Percentiles rank a stretch among this genome's conserved stretches.
phyloP scores from a whole-genome alignment of 2,888 invertebrate genomes.

The Dynastes grantii region DNA sequence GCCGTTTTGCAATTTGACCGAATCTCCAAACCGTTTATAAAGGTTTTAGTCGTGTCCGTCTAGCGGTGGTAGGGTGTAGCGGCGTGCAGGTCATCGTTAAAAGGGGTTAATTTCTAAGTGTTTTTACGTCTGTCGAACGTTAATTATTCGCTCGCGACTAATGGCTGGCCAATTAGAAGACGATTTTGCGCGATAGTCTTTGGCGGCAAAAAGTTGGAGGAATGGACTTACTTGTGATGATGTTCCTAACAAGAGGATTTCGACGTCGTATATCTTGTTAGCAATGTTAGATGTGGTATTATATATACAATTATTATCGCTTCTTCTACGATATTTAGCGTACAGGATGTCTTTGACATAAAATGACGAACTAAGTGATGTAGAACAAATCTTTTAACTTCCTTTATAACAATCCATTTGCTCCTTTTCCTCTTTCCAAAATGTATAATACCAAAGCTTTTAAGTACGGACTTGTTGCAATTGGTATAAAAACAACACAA shows the following conservation, averaged over 20 bases:
- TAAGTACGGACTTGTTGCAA: too few species aligned
- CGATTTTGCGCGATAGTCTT: slow-evolving; percentile 23
- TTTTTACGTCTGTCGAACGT: slow-evolving; percentile 41
- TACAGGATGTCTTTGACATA: too few species aligned
- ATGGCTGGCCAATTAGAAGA: slow-evolving; percentile 31
- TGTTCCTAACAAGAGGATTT: slow-evolving; percentile 17
- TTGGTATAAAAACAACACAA: too few species aligned
- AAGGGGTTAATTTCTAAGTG: slow-evolving; percentile 28
- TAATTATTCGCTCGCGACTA: slow-evolving; percentile 33
- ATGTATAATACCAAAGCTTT: too few species aligned
- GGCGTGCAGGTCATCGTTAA: neutral
- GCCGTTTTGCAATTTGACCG: slow-evolving; percentile 26
- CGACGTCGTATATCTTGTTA: neutral
- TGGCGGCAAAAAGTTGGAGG: slow-evolving; percentile 6
- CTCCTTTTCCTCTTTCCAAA: too few species aligned
- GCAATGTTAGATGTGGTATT: slow-evolving; percentile 3
- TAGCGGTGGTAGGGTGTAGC: neutral
- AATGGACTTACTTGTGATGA: neutral
- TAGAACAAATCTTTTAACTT: too few species aligned
- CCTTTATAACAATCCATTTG: too few species aligned
- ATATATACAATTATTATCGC: neutral
- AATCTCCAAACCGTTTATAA: slow-evolving; percentile 23
- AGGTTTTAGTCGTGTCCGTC: slow-evolving; percentile 14
- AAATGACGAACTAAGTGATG: too few species aligned
- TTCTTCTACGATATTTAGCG: too few species aligned